A percentile compares a stretch with the other conserved stretches of the same genome.
These are phyloP conservation scores for Rhyacichthys aspro DNA, from an alignment of 2,797 vertebrate species.

Conservation along the genomic window DNA sequence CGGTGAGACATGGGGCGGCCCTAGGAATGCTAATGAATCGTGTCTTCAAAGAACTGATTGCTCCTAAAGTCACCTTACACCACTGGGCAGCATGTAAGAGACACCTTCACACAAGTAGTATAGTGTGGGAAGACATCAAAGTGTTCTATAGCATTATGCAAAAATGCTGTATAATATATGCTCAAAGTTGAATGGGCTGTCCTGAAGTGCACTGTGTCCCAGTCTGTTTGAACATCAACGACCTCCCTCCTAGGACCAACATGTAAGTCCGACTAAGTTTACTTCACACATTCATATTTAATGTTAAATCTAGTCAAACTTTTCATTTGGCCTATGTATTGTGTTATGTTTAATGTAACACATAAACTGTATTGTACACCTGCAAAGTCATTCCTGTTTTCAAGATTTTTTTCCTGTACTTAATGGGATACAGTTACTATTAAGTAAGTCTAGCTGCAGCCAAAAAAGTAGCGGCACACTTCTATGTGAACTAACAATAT, in stretches of 20 bases:
- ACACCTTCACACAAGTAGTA: slow-evolving; percentile 22
- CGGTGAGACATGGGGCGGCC: slow-evolving; percentile 13
- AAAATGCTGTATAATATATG: slow-evolving; percentile 9
- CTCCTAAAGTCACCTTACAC: slow-evolving; percentile 56
- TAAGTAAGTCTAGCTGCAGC: too few species aligned
- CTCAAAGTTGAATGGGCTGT: neutral
- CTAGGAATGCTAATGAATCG: slow-evolving; percentile 67
- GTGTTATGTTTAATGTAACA: too few species aligned
- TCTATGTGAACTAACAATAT: too few species aligned
- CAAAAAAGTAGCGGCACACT: too few species aligned
- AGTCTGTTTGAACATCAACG: neutral
- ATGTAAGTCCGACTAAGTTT: neutral
- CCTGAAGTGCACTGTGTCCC: neutral
- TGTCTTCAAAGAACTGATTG: slow-evolving; percentile 53
- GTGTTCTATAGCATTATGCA: slow-evolving; percentile 26
- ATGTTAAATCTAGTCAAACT: too few species aligned
- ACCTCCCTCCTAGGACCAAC: slow-evolving; percentile 1
- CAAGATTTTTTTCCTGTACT: too few species aligned
- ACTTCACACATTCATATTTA: too few species aligned
- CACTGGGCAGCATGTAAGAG: slow-evolving; percentile 38
- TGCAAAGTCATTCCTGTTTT: too few species aligned
- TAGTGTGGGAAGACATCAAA: slow-evolving; percentile 35
- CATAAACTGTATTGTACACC: too few species aligned
- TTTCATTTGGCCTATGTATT: too few species aligned
- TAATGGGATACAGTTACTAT: too few species aligned